Base-by-base conservation (phyloP, 2,797 vertebrate species). In the Ptychadena robeensis region DNA sequence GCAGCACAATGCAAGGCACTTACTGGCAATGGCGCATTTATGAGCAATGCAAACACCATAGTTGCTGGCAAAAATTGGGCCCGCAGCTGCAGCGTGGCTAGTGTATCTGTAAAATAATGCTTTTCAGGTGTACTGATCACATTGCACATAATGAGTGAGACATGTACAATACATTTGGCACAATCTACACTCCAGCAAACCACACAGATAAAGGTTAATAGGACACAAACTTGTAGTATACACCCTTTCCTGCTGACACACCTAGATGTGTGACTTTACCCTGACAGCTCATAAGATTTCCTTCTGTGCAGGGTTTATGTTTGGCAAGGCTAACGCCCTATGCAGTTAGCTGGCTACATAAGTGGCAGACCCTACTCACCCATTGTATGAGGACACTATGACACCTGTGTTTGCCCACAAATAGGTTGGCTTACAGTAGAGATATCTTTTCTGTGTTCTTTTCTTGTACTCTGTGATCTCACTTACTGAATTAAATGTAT, bases 171-270 rank as follows among this genome's bases (percentile, higher is more conserved):
- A 12, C 14, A 5, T 44, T 22, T 53, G 44, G 44, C 44, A 53
- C 44, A 53, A 53, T 4, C 44, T 53, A 18, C 44, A 5, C 15
- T 53, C 3, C 44, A 53, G 44, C 1, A 53, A 2, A 22, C 44
- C 44, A n/a, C 15, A 53, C 44, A 22, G 44, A 53, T 53, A 22
- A 53, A 53, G 44, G 44, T 53, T 53, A 53, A 53, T 53, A 18
- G 44, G 40, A 69, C 44, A 78, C 7, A n/a, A 68, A n/a, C 44
- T 25, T 57, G 27, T 18, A 69, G 30, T 67, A 10, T 32, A 73
- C 68, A 44, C 79, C 68, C 57, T 80, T 72, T 65, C 65, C 65
- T 69, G 48, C 18, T 53, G 71, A 67, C 71, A 81, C 80, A 67
- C 80, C 71, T 68, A 67, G 40, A 37, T 74, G 22, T 66, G 61